Evolutionary conservation across 1,140 invertebrate genomes (phyloP), one percentile per base, ranked within the genome.

Genomic region (Trachymyrmex cornetzi): DNA sequence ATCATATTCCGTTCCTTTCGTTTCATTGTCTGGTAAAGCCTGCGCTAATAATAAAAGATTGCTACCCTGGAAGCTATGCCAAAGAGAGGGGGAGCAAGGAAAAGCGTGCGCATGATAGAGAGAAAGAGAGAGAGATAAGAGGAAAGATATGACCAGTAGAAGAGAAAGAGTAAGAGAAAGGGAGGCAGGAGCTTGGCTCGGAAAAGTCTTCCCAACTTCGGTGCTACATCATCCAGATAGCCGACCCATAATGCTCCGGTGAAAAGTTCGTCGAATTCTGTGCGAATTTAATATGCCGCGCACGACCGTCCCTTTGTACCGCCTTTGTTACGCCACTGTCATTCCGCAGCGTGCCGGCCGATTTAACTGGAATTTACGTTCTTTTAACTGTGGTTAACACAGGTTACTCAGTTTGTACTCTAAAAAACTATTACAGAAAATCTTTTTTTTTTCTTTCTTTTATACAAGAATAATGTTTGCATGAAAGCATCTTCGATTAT

Each of bases 21-120:
- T 95, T 95, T 95, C 95, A 95, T 95, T 95, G 95, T 95, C 94
- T 95, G 94, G 92, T 90, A 95, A 95, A 95, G 94, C 94, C 94
- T 93, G 94, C 94, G 94, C 94, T 95, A 95, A 95, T 95, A 95
- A 95, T 95, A 95, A 95, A 95, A 95, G 94, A 95, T 95, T 95
- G 94, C 94, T 94, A 93, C 94, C 92, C 94, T 93, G 93, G 93
- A 94, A 93, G 93, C 92, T 92, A 89, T 90, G 87, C 82, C 77
- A 71, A 67, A 77, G 74, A 87, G 67, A 69, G 71, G 85, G 53
- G 69, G 71, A 77, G 86, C 69, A 44, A 71, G 55, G 30, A 69
- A 80, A 50, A 75, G 61, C 22, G 3, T 3, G 53, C 19, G 72
- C 27, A 55, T 7, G 53, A 44, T 44, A 44, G 38, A 44, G 38